Evolutionary conservation across 2,797 vertebrate species (phyloP).

Genomic region (Typhlichthys subterraneus): DNA sequence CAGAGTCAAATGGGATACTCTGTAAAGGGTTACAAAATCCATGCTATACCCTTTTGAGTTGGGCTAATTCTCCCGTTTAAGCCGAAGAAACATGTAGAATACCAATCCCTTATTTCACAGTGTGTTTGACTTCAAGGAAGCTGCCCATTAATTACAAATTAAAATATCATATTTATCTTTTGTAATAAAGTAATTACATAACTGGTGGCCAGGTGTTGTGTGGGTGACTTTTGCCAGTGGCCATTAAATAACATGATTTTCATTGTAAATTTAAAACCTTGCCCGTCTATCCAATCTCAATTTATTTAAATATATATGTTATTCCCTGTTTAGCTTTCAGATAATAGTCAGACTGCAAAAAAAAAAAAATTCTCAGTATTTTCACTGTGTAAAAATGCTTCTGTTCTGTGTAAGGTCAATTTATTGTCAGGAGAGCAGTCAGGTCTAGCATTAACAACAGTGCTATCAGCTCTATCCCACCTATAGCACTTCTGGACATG

Average conservation of each 20-base stretch:
- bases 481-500: constrained; percentile 23
- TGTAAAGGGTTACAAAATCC: constrained; percentile 2
- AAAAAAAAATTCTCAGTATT: neutral
- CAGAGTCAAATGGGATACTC: constrained; percentile 22
- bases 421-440: constrained; percentile 32
- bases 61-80: neutral
- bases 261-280: constrained; percentile 12
- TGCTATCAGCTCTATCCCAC: constrained; percentile 37
- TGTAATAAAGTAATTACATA: neutral
- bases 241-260: constrained; percentile 2
- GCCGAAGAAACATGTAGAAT: constrained; percentile 4
- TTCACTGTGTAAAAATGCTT: neutral
- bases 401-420: constrained; percentile 23
- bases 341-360: neutral
- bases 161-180: constrained; percentile 19
- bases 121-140: constrained; percentile 22
- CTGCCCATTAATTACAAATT: constrained; percentile 12
- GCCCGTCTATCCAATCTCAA: neutral
- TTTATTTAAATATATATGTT: neutral
- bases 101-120: constrained; percentile 12
- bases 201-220: neutral
- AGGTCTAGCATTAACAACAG: constrained; percentile 24
- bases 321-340: constrained; percentile 2
- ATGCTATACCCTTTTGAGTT: neutral
- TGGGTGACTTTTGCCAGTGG: constrained; percentile 1